phyloP scores from a whole-genome alignment of 2,888 invertebrate species.

The Craniophora ligustri region DNA sequence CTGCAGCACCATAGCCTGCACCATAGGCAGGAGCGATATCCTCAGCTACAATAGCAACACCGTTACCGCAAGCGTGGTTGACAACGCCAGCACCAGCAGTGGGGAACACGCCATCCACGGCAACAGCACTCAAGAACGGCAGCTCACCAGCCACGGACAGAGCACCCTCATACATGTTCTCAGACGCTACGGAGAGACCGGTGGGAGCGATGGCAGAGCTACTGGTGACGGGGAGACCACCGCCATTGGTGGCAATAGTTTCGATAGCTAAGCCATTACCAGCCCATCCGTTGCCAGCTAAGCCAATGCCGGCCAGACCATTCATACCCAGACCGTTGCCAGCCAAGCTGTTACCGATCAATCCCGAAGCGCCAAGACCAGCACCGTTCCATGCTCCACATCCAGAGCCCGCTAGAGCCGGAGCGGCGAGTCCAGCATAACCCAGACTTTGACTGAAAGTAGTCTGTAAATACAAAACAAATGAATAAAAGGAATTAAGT shows the following conservation, averaged over 20 bases:
- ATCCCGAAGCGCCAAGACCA: too few relatives aligned
- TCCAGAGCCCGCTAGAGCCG: too few relatives aligned
- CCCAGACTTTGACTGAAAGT: conserved; percentile 3
- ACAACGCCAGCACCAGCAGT: conserved; percentile 63
- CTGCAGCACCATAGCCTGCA: neutral
- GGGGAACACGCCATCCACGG: conserved; percentile 62
- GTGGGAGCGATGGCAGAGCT: conserved; percentile 25
- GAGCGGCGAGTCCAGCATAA: neutral
- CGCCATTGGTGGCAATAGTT: conserved; percentile 40
- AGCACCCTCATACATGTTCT: conserved; percentile 60
- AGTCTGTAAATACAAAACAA: neutral
- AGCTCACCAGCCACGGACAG: conserved; percentile 64
- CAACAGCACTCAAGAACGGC: conserved; percentile 68
- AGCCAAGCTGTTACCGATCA: conserved; percentile 4
- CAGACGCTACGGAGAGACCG: conserved; percentile 42
- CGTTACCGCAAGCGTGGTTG: conserved; percentile 66
- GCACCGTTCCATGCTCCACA: too few relatives aligned
- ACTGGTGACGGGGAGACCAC: conserved; percentile 37
- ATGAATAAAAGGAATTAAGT: too few relatives aligned
- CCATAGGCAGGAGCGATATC: neutral
- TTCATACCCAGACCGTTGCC: neutral
- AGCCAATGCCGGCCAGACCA: conserved; percentile 2
- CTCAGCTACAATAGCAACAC: conserved; percentile 31
- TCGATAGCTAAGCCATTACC: conserved; percentile 41
- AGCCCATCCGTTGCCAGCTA: conserved; percentile 1